phyloP scores from a whole-genome alignment of 1,140 invertebrate genomes.

The Anadara kagoshimensis region DNA sequence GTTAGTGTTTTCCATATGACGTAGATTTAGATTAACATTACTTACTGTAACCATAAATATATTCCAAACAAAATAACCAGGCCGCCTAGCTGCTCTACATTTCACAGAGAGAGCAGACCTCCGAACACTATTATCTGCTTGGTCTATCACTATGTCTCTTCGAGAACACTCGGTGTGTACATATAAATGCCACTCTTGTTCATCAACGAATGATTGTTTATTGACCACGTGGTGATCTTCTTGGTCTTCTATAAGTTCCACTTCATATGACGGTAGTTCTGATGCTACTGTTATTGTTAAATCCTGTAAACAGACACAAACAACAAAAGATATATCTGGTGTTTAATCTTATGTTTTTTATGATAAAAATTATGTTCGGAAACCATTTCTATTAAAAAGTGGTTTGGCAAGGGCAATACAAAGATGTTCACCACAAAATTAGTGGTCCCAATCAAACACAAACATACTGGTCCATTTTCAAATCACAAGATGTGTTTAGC shows the following conservation, averaged over 20 bases:
- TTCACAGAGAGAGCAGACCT: constrained; percentile 70
- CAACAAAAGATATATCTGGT: neutral
- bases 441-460: no score
- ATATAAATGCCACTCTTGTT: constrained; percentile 74
- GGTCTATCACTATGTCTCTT: constrained; percentile 68
- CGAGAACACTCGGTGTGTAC: constrained; percentile 71
- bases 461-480: no score
- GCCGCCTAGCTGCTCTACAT: constrained; percentile 70
- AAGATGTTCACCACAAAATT: no score
- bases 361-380: no score
- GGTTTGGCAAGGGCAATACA: no score
- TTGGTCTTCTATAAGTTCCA: constrained; percentile 69
- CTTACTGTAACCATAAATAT: constrained; percentile 74
- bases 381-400: no score
- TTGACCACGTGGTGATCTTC: constrained; percentile 71
- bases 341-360: neutral
- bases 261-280: constrained; percentile 67
- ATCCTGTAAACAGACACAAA: constrained; percentile 59
- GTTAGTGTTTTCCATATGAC: no score
- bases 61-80: constrained; percentile 74
- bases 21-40: no score
- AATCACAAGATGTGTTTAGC: no score
- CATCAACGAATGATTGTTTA: constrained; percentile 72
- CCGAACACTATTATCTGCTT: constrained; percentile 66
- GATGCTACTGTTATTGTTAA: constrained; percentile 72